Evolutionary conservation across 1,140 invertebrate genomes (phyloP), one percentile per base, ranked within the genome.

Genomic region (Chrysomallon squamiferum): DNA sequence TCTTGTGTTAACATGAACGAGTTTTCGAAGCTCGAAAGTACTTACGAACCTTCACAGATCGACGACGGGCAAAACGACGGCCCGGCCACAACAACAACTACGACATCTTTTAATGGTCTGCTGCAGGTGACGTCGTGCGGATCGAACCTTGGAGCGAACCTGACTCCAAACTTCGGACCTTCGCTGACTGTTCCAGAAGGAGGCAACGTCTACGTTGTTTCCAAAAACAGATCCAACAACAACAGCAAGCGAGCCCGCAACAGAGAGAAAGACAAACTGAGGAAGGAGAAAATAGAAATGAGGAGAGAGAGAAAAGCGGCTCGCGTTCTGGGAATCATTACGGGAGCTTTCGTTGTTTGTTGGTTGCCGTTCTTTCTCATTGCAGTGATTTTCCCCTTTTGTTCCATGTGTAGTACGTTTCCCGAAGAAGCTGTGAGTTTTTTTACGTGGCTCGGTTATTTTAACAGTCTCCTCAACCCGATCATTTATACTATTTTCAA

Each of bases 251-350:
- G 65, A 13, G 41, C 68, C 11, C 66, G 70, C 29, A 69, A 73
- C 27, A 58, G 73, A 38, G 76, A 75, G 20, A 76, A 77, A 65
- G 75, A 81, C 54, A 68, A 73, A 54, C 72, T 72, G 29, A 61
- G 76, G 30, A 79, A 79, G 66, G 84, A 84, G 59, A 85, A 85
- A 66, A 72, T 87, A 33, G 86, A 87, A 68, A 79, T 83, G 68
- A 84, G 86, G 69, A 67, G 87, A 25, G 87, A 87, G 68, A 60
- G 86, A 45, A 87, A 87, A 71, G 87, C 86, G 9, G 85, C 86
- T 0, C 78, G 86, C 30, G 86, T 85, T 7, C 71, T 88, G 45
- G 85, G 83, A 5, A 85, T 87, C 22, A 87, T 87, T 25, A 87
- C 86, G 15, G 85, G 85, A 58, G 77, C 76, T 13, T 86, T 85